A percentile compares a stretch with the other conserved stretches of the same genome.
Evolutionary conservation across 2,888 invertebrate species (phyloP).

Genomic region (Amphiduros pacificus): DNA sequence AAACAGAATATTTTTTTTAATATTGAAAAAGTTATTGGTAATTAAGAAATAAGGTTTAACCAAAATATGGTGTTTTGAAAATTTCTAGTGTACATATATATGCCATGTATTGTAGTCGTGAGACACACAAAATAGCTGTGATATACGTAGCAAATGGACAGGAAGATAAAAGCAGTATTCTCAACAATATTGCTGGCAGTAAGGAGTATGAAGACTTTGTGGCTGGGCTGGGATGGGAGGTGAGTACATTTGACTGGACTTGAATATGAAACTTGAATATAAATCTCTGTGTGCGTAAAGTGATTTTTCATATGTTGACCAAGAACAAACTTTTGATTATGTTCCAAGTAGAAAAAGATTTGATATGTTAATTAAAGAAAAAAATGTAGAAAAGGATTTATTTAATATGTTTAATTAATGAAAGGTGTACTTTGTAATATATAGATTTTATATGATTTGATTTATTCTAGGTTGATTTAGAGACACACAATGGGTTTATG

Average conservation of each 20-base stretch:
- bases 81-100: background rate
- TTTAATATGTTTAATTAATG: too few relatives aligned
- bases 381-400: too few relatives aligned
- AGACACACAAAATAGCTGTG: slow-evolving; percentile 76
- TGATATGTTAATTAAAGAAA: too few relatives aligned
- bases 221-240: slow-evolving; percentile 74
- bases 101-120: slow-evolving; percentile 37
- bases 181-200: slow-evolving; percentile 88
- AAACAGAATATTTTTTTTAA: background rate
- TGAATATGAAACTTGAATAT: too few relatives aligned
- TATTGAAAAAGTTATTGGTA: background rate
- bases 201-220: slow-evolving; percentile 81
- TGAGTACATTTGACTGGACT: too few relatives aligned
- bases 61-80: background rate
- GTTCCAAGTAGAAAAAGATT: too few relatives aligned
- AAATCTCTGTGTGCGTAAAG: too few relatives aligned
- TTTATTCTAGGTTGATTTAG: slow-evolving; percentile 77
- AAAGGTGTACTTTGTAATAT: too few relatives aligned
- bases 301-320: too few relatives aligned
- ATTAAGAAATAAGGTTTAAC: too few relatives aligned
- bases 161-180: slow-evolving; percentile 92
- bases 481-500: slow-evolving; percentile 91
- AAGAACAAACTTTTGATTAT: too few relatives aligned
- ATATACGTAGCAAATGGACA: slow-evolving; percentile 96
- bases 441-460: too few relatives aligned